Conservation (phyloP, 2,797 vertebrate genomes). For the Sebastes steindachneri region DNA sequence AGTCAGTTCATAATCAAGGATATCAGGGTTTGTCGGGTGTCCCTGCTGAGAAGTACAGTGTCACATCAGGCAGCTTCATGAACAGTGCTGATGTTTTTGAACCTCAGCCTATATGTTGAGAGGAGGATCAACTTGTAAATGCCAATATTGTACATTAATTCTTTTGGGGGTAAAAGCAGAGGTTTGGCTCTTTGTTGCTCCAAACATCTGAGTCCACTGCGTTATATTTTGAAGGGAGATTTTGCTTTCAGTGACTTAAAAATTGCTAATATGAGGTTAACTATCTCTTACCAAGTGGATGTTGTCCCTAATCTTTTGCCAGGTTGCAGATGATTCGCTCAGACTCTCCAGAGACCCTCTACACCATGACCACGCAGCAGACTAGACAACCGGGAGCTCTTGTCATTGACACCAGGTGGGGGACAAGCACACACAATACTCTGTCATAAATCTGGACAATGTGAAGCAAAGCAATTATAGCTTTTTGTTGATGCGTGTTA, state of each 20-base stretch:
- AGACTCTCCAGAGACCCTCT: constrained; percentile 68
- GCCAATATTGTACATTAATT: background rate
- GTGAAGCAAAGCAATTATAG: background rate
- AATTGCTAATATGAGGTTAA: background rate
- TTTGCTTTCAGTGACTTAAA: background rate
- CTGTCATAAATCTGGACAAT: background rate
- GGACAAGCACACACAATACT: background rate
- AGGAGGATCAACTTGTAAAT: background rate
- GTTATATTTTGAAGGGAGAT: background rate
- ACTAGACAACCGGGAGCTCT: constrained; percentile 51
- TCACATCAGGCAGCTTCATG: background rate
- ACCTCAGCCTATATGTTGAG: background rate
- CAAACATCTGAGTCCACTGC: background rate
- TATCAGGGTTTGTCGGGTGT: too few species aligned
- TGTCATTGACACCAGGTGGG: constrained; percentile 52
- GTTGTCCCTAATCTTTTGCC: background rate
- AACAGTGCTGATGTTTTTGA: background rate
- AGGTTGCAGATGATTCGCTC: constrained; percentile 65
- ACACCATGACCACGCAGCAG: constrained; percentile 56
- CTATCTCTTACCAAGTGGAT: background rate
- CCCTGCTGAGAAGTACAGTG: background rate
- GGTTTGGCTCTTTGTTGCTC: background rate
- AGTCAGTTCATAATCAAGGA: background rate
- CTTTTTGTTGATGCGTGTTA: background rate
- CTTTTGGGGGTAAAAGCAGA: background rate